Evolutionary conservation across 2,888 invertebrate species (phyloP), one percentile per base, ranked within the genome.

Genomic region (Lysandra coridon): DNA sequence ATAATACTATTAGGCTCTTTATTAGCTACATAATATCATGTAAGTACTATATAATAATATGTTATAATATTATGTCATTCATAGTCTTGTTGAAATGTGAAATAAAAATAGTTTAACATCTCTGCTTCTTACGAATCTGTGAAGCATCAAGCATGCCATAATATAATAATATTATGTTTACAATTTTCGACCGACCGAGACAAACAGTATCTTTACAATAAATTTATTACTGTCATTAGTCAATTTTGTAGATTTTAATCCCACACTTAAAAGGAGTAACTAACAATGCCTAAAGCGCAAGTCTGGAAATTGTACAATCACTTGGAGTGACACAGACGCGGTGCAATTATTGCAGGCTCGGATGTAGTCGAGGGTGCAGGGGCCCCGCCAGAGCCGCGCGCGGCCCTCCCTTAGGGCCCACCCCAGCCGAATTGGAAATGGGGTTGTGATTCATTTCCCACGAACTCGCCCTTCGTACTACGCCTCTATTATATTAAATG

Each of bases 401-500:
- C 69, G 69, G 33, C 69, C 87, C 88, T 87, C 87, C 89, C 87
- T 86, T 86, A 84, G 87, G 86, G 86, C 85, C 85, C 85, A 88
- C 90, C 92, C 93, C 90, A 85, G 87, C 86, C 84, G 90, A 91
- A 92, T 91, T 92, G 91, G 91, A 92, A 92, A 91, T 92, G 90
- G 94, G 94, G 93, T 93, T 91, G 93, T 93, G 93, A 93, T 92
- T 94, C 93, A 93, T 92, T 93, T 93, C 93, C 91, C 93, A 93
- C 91, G 90, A 89, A 90, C 90, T 88, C 86, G 86, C 85, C 83
- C 88, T 88, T 87, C 87, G 85, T 88, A 89, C 89, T 88, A 89
- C 89, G 87, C 85, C 57, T 76, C 76, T 76, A 76, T 76, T 76
- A 76, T 76, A 76, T 76, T 57, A 76, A 76, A 57, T 76, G 76